Evolutionary conservation across 2,797 vertebrate species (phyloP).

Genomic region (Coregonus suidteri): DNA sequence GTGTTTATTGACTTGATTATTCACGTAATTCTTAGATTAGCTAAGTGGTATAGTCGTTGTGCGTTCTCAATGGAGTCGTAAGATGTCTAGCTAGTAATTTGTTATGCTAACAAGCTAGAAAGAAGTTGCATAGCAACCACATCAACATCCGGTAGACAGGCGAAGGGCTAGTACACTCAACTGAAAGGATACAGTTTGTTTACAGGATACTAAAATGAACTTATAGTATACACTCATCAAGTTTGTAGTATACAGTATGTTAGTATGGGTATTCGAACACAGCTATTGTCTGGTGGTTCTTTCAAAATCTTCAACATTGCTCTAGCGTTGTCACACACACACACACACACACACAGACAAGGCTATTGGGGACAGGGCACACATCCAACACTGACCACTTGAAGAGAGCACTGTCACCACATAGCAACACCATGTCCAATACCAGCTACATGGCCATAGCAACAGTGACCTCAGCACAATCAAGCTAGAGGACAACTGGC

Average conservation of each 20-base stretch:
- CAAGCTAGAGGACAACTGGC: constrained; percentile 3
- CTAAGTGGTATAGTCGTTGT: too few relatives aligned
- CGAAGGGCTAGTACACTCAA: too few relatives aligned
- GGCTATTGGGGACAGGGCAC: constrained; percentile 2
- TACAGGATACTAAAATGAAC: too few relatives aligned
- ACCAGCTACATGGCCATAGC: not conserved
- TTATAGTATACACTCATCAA: too few relatives aligned
- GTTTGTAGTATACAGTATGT: too few relatives aligned
- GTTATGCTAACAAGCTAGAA: not conserved
- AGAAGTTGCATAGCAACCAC: not conserved
- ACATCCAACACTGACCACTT: constrained; percentile 1
- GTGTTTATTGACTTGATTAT: too few relatives aligned
- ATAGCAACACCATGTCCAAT: not conserved
- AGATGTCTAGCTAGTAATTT: too few relatives aligned
- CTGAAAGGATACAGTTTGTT: too few relatives aligned
- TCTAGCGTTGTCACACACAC: not conserved
- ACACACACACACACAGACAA: constrained; percentile 16
- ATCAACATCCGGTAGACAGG: too few relatives aligned
- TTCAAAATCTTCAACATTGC: constrained; percentile 27
- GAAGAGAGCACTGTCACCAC: not conserved
- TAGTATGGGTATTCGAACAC: too few relatives aligned
- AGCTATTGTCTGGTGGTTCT: constrained; percentile 9
- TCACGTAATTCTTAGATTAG: too few relatives aligned
- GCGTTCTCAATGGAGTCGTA: too few relatives aligned
- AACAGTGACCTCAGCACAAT: constrained; percentile 17